Base-by-base conservation (phyloP, 2,797 vertebrate species). In the Clarias pachynema region DNA sequence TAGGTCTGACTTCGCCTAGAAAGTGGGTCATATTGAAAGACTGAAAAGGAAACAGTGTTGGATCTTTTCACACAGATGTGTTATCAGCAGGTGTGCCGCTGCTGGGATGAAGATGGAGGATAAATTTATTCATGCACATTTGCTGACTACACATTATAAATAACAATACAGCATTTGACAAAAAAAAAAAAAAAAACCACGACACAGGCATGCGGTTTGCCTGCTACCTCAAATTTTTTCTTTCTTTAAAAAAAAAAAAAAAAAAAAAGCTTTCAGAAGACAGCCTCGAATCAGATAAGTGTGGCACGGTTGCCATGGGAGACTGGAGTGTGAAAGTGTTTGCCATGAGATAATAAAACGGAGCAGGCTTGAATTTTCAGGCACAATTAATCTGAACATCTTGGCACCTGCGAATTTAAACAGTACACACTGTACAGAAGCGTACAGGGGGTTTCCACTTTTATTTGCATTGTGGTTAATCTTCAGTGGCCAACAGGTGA, bases 381-480 rank as follows among this genome's bases (percentile, higher is more conserved):
- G 72, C 49, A 60, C 77, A 26, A 68, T 85, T 85, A 88, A 85
- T 83, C 84, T 77, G 40, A 29, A 77, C 40, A 85, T 82, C 82
- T 82, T 66, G 86, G 81, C 88, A 90, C 87, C 89, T 90, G 88
- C 82, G 34, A 40, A 59, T 80, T 83, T 56, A 79, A 78, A 79
- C 40, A 63, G 75, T 29, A 57, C 31, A 49, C 74, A 60, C 63
- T 83, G 72, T 84, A 87, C 78, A 57, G 66, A 57, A 37, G 63
- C 63, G 34, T 29, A 70, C 56, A 15, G 31, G 26, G 77, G 66
- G 29, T 78, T 86, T 79, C 84, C 81, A 34, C 24, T 63, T 84
- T 84, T 79, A 53, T 86, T 75, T 88, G 68, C 82, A 69, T 79
- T 86, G n/a, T 68, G 84, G 82, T 78, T 83, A 78, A 85, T 86